Conservation (phyloP, 2,797 vertebrate species). For the Antennarius maculatus region DNA sequence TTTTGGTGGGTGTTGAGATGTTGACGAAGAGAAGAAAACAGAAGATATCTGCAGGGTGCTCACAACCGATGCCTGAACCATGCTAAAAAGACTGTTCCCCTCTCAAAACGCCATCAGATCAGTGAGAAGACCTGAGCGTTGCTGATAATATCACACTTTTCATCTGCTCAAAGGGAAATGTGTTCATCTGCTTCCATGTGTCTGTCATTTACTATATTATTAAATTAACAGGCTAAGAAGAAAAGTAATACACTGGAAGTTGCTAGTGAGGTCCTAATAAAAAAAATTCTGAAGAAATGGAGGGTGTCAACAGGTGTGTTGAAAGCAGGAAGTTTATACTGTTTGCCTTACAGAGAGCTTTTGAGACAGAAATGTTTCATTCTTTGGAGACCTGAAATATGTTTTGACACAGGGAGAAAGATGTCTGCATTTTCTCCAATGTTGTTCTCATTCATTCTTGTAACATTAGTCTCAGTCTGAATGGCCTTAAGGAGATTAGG, state of each 20-base stretch:
- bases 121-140: conserved; percentile 56
- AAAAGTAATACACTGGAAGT: conserved; percentile 18
- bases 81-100: conserved; percentile 69
- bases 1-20: conserved; percentile 83
- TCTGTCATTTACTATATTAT: conserved; percentile 18
- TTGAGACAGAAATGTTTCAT: conserved; percentile 54
- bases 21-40: conserved; percentile 79
- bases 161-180: conserved; percentile 54
- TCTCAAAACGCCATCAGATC: conserved; percentile 75
- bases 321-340: conserved; percentile 43
- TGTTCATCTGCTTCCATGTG: conserved; percentile 44
- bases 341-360: conserved; percentile 54
- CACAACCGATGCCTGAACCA: conserved; percentile 74
- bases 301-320: conserved; percentile 72
- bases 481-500: conserved; percentile 73
- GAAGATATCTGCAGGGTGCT: conserved; percentile 81
- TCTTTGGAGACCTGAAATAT: conserved; percentile 67
- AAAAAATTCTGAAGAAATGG: conserved; percentile 10
- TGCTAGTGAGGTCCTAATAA: conserved; percentile 18
- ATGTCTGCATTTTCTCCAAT: conserved; percentile 62
- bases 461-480: conserved; percentile 74
- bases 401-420: conserved; percentile 70
- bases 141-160: conserved; percentile 62
- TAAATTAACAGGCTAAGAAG: conserved; percentile 21
- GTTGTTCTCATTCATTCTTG: conserved; percentile 75